These are phyloP conservation scores for Scaptomyza polygonia DNA, from an alignment of 2,888 invertebrate genomes.

Conservation along the genomic window DNA sequence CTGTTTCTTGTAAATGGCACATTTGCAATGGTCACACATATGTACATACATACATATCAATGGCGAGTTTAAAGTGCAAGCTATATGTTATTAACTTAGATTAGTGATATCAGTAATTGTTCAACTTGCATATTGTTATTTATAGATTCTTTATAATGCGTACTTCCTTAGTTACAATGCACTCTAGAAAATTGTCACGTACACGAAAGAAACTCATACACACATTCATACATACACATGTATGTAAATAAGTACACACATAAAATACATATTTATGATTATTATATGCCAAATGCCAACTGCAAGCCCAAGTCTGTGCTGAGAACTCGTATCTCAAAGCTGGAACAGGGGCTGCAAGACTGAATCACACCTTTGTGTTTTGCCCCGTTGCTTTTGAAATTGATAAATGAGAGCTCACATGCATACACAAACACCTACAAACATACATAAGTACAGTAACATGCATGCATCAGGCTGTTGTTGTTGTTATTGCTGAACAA, in stretches of 20 bases:
- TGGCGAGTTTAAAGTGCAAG: conserved; percentile 1
- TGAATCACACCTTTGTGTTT: conserved; percentile 58
- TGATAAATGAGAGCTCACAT: conserved; percentile 57
- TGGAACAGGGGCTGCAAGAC: conserved; percentile 28
- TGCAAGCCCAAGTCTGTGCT: conserved; percentile 24
- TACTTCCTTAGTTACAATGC: conserved; percentile 16
- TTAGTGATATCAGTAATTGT: conserved; percentile 18
- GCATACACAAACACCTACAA: conserved; percentile 15
- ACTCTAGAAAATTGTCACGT: conserved; percentile 34
- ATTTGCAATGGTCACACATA: conserved; percentile 35
- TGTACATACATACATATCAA: background rate
- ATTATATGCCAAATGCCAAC: conserved; percentile 30
- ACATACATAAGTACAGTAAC: conserved; percentile 18
- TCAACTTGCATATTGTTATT: conserved; percentile 18
- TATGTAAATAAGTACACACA: background rate
- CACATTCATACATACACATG: background rate
- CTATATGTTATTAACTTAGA: background rate
- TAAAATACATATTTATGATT: background rate
- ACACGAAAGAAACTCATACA: conserved; percentile 2
- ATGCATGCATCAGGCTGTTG: conserved; percentile 42
- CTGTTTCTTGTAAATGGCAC: conserved; percentile 25
- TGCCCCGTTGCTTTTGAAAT: conserved; percentile 50
- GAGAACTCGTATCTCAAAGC: conserved; percentile 1
- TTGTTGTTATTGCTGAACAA: conserved; percentile 14
- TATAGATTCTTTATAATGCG: conserved; percentile 17